A percentile compares a stretch with the other conserved stretches of the same genome.
Conservation (phyloP, 2,888 invertebrate genomes). For the Bombylius major region DNA sequence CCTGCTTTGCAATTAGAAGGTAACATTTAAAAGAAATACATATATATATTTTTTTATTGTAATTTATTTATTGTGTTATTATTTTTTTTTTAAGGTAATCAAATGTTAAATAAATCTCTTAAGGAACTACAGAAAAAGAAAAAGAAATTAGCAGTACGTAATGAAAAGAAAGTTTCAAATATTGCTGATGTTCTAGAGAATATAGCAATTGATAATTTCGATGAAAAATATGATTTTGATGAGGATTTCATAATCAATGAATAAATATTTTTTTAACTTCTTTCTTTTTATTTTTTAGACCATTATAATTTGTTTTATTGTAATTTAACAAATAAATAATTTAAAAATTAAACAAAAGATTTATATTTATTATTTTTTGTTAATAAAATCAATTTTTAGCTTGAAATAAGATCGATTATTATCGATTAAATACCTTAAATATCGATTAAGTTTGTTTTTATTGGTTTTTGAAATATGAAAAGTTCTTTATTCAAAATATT, state of each 20-base stretch:
- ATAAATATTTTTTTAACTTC: conserved; percentile 15
- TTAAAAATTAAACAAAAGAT: too few species aligned
- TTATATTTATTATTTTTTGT: too few species aligned
- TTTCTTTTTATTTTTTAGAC: background rate
- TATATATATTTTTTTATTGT: background rate
- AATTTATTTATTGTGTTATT: too few species aligned
- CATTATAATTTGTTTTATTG: too few species aligned
- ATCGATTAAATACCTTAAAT: too few species aligned
- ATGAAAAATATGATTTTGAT: conserved; percentile 32
- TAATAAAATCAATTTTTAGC: too few species aligned
- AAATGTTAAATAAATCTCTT: conserved; percentile 44
- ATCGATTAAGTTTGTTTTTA: too few species aligned
- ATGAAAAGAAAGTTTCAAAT: conserved; percentile 50
- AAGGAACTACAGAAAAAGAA: conserved; percentile 41
- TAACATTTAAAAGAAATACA: conserved; percentile 20
- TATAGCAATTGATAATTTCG: conserved; percentile 21
- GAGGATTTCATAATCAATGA: conserved; percentile 25
- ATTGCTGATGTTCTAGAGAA: conserved; percentile 53
- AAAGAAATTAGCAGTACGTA: conserved; percentile 43
- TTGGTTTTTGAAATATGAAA: too few species aligned
- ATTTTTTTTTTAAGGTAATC: conserved; percentile 29
- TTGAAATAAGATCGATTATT: too few species aligned
- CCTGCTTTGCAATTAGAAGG: conserved; percentile 59
- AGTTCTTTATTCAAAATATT: too few species aligned
- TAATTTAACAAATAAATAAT: too few species aligned